Percentiles rank a stretch among this genome's conserved stretches.
Conservation (phyloP, 1,140 invertebrate species). For the Lepidotrigona ventralis region DNA sequence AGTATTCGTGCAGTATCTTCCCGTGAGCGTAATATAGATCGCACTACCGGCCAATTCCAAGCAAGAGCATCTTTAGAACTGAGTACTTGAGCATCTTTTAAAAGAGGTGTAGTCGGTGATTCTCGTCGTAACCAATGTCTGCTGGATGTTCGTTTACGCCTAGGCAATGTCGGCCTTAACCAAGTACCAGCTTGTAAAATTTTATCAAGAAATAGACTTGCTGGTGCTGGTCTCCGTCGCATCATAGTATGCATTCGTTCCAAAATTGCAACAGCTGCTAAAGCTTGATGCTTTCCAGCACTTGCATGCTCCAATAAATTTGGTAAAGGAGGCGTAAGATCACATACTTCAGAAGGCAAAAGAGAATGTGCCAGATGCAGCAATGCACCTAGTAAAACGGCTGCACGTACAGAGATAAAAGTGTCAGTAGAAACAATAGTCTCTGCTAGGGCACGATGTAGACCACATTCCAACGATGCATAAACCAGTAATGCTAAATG, state of each 20-base stretch:
- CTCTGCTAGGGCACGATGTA: constrained; percentile 93
- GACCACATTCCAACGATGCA: constrained; percentile 91
- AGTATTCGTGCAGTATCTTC: constrained; percentile 70
- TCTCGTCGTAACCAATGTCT: constrained; percentile 75
- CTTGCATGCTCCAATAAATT: constrained; percentile 89
- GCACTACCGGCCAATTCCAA: constrained; percentile 86
- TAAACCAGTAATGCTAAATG: constrained; percentile 94
- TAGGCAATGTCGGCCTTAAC: constrained; percentile 71
- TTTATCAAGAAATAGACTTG: constrained; percentile 91
- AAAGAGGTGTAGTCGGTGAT: constrained; percentile 73
- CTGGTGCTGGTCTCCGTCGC: constrained; percentile 87
- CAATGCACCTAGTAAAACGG: constrained; percentile 92
- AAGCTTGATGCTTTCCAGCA: constrained; percentile 87
- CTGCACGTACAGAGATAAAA: constrained; percentile 93
- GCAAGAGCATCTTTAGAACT: constrained; percentile 80
- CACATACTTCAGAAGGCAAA: constrained; percentile 91
- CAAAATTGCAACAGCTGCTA: constrained; percentile 90
- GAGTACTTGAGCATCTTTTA: constrained; percentile 83
- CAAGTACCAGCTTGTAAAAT: constrained; percentile 82
- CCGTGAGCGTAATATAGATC: constrained; percentile 79
- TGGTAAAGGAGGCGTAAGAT: constrained; percentile 90
- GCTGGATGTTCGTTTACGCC: constrained; percentile 67
- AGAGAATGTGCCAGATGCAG: constrained; percentile 91
- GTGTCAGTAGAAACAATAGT: constrained; percentile 94
- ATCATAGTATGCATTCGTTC: constrained; percentile 89